phyloP scores from a whole-genome alignment of 2,888 invertebrate species.

The Plebejus anna region DNA sequence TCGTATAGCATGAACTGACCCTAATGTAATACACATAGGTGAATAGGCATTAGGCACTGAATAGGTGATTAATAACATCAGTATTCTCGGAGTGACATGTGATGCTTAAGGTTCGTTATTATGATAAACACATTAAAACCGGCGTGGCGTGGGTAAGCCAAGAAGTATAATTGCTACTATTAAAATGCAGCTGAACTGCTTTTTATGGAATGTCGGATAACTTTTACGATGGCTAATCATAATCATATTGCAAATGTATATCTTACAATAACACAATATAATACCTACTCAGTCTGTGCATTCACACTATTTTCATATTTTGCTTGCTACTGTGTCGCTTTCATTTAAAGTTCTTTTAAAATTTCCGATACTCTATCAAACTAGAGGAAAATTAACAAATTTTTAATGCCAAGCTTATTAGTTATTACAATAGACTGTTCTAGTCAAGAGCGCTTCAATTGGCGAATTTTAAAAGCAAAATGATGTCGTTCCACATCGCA shows the following conservation, averaged over 20 bases:
- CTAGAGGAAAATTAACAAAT: too few relatives aligned
- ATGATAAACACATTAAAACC: conserved; percentile 25
- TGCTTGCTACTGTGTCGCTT: not conserved
- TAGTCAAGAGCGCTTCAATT: too few relatives aligned
- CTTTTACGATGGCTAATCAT: conserved; percentile 21
- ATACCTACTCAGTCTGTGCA: not conserved
- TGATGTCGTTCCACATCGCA: too few relatives aligned
- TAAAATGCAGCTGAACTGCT: conserved; percentile 19
- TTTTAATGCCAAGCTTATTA: too few relatives aligned
- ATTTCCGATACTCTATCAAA: too few relatives aligned
- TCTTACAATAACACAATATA: not conserved
- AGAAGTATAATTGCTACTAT: conserved; percentile 23
- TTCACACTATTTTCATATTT: not conserved
- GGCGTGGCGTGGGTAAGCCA: conserved; percentile 21
- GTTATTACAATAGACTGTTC: too few relatives aligned
- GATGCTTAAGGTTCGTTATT: conserved; percentile 25
- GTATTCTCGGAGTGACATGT: conserved; percentile 19
- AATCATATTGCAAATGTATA: not conserved
- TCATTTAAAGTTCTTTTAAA: too few relatives aligned
- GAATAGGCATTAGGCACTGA: conserved; percentile 22
- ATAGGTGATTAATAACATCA: conserved; percentile 25
- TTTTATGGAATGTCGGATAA: conserved; percentile 18
- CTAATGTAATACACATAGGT: conserved; percentile 2
- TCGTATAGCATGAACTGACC: too few relatives aligned
- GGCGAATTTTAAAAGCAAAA: too few relatives aligned